Base-by-base conservation (phyloP, 2,113 vertebrate genomes). In the Oceanodroma tethys region DNA sequence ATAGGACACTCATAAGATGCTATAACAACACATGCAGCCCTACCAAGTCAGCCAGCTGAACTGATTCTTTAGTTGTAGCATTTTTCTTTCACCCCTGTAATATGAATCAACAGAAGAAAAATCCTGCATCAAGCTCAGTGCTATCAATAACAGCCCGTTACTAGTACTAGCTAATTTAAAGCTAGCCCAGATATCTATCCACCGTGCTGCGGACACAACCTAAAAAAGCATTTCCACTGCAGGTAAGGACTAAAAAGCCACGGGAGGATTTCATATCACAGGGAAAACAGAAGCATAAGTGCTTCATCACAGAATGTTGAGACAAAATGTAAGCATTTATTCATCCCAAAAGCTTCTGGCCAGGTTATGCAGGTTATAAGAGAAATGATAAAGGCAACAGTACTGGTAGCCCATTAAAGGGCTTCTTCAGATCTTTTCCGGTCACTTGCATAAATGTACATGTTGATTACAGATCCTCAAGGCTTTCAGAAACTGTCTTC, bases 391-490 rank as follows among this genome's bases (percentile, higher is more conserved):
- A 75, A 68, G 53, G 34, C 26, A 55, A 59, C 29, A 36, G 36
- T 14, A 42, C 21, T 17, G 22, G 16, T 6, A 70, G 16, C 14
- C 43, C 29, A 42, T 25, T 45, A 38, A 62, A 70, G 25, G 12
- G 17, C 30, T 81, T 70, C 68, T 60, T 30, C 58, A 40, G n/a
- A 12, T 20, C 25, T 58, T 62, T 29, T 17, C 22, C 1, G 7
- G 36, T 23, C 56, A 23, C 1, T 2, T 56, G 14, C 25, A 2
- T 16, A 32, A 6, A 12, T 3, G 19, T 3, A 1, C 8, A 0
- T 2, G 13, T 9, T 65, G 53, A 8, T 60, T 43, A 36, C 43
- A 36, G 40, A 43, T 7, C 34, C 59, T 58, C 18, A 5, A 34
- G 40, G 74, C 27, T 67, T 52, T 13, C 48, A 83, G 50, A 32